Evolutionary conservation across 2,797 vertebrate genomes (phyloP).

Genomic region (Ceryle rudis): DNA sequence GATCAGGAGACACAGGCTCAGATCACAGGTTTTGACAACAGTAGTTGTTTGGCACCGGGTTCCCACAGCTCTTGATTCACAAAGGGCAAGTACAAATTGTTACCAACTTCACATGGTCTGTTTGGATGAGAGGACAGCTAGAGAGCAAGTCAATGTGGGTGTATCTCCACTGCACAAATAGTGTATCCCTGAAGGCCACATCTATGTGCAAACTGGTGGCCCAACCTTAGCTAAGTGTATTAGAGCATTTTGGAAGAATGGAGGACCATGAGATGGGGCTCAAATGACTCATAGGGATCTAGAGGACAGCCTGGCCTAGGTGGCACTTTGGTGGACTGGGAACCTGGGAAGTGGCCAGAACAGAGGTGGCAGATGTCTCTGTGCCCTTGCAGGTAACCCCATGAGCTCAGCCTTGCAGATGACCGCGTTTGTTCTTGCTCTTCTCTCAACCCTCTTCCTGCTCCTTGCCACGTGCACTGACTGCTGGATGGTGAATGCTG

Average conservation of each 20-base stretch:
- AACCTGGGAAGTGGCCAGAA: neutral
- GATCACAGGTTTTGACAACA: neutral
- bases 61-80: neutral
- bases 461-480: constrained; percentile 79
- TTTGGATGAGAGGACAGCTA: neutral
- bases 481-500: constrained; percentile 82
- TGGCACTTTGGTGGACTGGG: neutral
- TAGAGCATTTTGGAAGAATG: neutral
- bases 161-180: neutral
- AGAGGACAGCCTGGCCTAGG: neutral
- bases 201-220: neutral
- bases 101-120: neutral
- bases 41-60: fast-evolving
- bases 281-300: neutral
- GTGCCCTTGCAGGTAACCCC: constrained; percentile 40
- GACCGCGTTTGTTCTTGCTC: constrained; percentile 43
- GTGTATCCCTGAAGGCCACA: neutral
- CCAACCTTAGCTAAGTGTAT: neutral
- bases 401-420: constrained; percentile 69
- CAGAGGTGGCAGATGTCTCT: neutral
- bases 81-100: neutral
- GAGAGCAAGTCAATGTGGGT: fast-evolving
- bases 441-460: constrained; percentile 75
- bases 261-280: neutral
- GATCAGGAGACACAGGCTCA: neutral